Percentiles rank a stretch among this genome's conserved stretches.
phyloP scores from a whole-genome alignment of 2,113 vertebrate species.

The Indicator indicator region DNA sequence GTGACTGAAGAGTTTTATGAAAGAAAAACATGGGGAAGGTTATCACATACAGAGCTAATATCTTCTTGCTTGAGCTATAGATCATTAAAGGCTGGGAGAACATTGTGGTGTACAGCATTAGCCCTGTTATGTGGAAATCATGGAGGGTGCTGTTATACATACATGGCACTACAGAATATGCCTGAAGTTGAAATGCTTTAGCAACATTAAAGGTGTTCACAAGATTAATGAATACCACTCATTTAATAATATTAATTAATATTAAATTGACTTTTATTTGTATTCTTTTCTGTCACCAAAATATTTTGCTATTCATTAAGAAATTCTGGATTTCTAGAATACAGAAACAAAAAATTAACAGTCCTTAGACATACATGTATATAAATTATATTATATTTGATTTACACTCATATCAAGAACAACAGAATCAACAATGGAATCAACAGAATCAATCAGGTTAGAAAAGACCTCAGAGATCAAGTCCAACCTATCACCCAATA shows the following conservation, averaged over 20 bases:
- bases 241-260: neutral
- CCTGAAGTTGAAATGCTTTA: neutral
- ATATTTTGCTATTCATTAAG: neutral
- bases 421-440: no score
- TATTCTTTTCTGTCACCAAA: neutral
- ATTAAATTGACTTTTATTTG: neutral
- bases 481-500: no score
- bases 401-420: neutral
- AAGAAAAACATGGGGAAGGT: neutral
- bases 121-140: neutral
- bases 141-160: neutral
- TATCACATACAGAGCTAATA: neutral
- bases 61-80: neutral
- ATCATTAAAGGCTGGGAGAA: neutral
- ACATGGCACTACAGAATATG: neutral
- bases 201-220: neutral
- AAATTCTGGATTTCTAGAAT: neutral
- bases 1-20: neutral
- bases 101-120: neutral
- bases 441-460: no score
- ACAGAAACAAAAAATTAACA: neutral
- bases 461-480: no score
- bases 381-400: neutral
- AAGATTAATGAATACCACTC: neutral
- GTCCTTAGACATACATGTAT: neutral